Base-by-base conservation (phyloP, 1,140 invertebrate genomes). In the Zaprionus davidi region DNA sequence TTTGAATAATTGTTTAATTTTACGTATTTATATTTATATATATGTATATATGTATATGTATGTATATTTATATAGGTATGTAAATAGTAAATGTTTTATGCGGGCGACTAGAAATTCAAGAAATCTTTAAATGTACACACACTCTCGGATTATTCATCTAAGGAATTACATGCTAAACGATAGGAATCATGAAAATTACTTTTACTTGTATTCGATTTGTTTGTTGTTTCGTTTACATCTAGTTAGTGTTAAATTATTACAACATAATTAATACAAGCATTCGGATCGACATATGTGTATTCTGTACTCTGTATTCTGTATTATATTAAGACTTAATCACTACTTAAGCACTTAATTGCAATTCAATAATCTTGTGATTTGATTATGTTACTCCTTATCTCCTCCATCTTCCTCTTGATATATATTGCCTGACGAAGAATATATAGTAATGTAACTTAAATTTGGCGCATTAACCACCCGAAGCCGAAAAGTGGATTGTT, bases 151-250 rank as follows among this genome's bases (percentile, higher is more conserved):
- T 84, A 72, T 73, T 78, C 38, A 66, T 62, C 76, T 78, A 75
- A 73, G 34, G 49, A 71, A 41, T 86, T 86, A 88, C 78, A 68
- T 62, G 78, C 84, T 87, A 87, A 76, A 83, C 78, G 77, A 87
- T 87, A 87, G 84, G 84, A 87, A 87, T 87, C 84, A 87, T 88
- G 84, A 87, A 84, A 87, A 87, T 86, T 88, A 88, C 81, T 46
- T 86, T 82, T 76, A 75, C 72, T 81, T 77, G 78, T 77, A 69
- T 77, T 82, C 68, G n/a, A 57, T 64, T 44, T 66, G 34, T 41
- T 68, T 59, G 31, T 64, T 7, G 41, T 58, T 17, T 64, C 22
- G 26, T 24, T 68, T 75, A 87, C 12, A 53, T 44, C 76, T 86
- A 79, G 11, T 72, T 84, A 79, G 51, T 65, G 20, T 73, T 66